Evolutionary conservation across 2,888 invertebrate species (phyloP).

Genomic region (Acleris emargana): DNA sequence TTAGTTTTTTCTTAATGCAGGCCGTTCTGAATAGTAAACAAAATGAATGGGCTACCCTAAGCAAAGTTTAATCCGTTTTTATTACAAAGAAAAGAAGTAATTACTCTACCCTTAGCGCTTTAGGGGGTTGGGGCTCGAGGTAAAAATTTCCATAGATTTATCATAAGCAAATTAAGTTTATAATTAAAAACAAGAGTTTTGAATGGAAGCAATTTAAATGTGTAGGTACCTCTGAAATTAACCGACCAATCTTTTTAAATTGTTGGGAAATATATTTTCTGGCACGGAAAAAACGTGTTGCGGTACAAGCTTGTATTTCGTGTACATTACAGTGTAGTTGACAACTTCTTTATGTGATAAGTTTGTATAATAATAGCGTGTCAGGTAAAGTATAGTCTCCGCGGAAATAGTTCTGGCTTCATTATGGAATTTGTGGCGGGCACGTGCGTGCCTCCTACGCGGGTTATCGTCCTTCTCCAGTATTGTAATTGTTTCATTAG

Average conservation of each 20-base stretch:
- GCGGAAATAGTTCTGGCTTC: slow-evolving; percentile 49
- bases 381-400: slow-evolving; percentile 17
- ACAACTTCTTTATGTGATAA: slow-evolving; percentile 9
- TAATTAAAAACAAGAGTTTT: slow-evolving; percentile 84
- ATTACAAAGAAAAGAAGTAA: slow-evolving; percentile 84
- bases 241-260: slow-evolving; percentile 26
- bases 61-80: slow-evolving; percentile 84
- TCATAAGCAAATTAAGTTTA: slow-evolving; percentile 84
- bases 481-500: slow-evolving; percentile 75
- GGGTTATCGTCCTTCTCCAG: slow-evolving; percentile 58
- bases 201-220: slow-evolving; percentile 82
- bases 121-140: slow-evolving; percentile 79
- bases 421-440: slow-evolving; percentile 45
- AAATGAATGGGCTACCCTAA: slow-evolving; percentile 82
- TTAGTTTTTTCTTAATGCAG: slow-evolving; percentile 76
- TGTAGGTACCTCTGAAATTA: slow-evolving; percentile 62
- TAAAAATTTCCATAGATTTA: slow-evolving; percentile 84
- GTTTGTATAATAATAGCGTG: slow-evolving; percentile 6
- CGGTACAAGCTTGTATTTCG: neutral
- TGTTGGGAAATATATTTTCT: slow-evolving; percentile 8
- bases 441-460: slow-evolving; percentile 44
- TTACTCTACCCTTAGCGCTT: slow-evolving; percentile 81
- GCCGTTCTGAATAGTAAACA: slow-evolving; percentile 81
- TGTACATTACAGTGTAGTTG: neutral
- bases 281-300: neutral